phyloP scores from a whole-genome alignment of 1,140 invertebrate species.

The Drosophila kikkawai region DNA sequence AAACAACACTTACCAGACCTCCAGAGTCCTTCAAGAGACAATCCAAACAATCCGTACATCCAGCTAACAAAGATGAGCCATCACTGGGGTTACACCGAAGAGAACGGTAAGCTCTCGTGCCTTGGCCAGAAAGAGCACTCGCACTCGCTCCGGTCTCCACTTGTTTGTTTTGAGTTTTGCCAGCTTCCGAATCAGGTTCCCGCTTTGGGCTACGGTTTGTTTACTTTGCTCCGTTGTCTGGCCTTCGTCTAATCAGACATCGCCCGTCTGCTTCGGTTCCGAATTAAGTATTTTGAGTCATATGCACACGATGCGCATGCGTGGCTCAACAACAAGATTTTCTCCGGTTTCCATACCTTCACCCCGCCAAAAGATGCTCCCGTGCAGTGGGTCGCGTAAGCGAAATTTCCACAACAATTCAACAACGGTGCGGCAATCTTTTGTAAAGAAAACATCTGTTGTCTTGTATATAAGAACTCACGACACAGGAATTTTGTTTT shows the following conservation, averaged over 20 bases:
- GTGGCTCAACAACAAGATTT: slow-evolving; percentile 21
- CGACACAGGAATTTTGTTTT: slow-evolving; percentile 34
- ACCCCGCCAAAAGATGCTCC: slow-evolving; percentile 20
- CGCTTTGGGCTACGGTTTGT: slow-evolving; percentile 36
- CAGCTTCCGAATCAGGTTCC: slow-evolving; percentile 42
- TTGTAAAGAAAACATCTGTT: slow-evolving; percentile 44
- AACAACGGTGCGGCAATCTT: not conserved
- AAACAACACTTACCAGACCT: slow-evolving; percentile 32
- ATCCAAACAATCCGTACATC: slow-evolving; percentile 14
- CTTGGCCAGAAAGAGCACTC: slow-evolving; percentile 2
- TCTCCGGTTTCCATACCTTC: not conserved
- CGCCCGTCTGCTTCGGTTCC: slow-evolving; percentile 23
- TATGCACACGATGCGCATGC: slow-evolving; percentile 56
- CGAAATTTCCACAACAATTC: slow-evolving; percentile 11
- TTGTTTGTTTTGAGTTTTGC: slow-evolving; percentile 30
- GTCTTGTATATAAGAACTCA: slow-evolving; percentile 48
- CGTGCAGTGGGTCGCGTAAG: slow-evolving; percentile 8
- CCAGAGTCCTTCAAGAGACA: slow-evolving; percentile 14
- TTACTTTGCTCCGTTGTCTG: slow-evolving; percentile 42
- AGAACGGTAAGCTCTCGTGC: slow-evolving; percentile 71
- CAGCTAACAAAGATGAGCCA: slow-evolving; percentile 72
- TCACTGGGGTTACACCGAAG: slow-evolving; percentile 81
- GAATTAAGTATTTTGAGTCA: slow-evolving; percentile 50
- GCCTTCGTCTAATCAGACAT: slow-evolving; percentile 37
- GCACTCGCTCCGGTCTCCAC: not conserved